Percentiles rank a stretch among this genome's conserved stretches.
Evolutionary conservation across 2,113 vertebrate species (phyloP).

Genomic region (Menura novaehollandiae): DNA sequence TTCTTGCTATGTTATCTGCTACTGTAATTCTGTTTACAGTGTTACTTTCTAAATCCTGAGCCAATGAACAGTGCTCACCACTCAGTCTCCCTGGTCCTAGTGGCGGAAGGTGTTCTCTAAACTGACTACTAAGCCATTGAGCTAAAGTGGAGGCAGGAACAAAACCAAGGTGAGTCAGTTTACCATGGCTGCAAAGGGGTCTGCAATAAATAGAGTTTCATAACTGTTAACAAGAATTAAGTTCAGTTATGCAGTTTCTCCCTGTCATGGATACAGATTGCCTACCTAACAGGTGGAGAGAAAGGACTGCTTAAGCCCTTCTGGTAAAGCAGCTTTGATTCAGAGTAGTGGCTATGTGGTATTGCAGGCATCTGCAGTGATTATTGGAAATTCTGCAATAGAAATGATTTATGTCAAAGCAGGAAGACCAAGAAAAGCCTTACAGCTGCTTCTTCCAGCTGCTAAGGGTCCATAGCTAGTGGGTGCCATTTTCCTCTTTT

Average conservation of each 20-base stretch:
- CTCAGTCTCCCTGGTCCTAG: background rate
- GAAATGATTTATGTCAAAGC: background rate
- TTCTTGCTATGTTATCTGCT: background rate
- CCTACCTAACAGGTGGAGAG: background rate
- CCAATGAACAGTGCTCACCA: background rate
- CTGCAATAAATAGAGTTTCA: background rate
- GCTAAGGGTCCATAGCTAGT: background rate
- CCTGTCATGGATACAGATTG: background rate
- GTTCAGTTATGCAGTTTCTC: background rate
- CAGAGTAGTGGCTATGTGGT: background rate
- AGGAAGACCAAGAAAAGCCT: background rate
- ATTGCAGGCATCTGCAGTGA: background rate
- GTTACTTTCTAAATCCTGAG: background rate
- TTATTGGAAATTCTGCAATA: background rate
- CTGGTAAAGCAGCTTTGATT: background rate
- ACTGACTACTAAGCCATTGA: background rate
- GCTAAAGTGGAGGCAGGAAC: background rate
- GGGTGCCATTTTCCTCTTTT: background rate
- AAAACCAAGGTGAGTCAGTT: background rate
- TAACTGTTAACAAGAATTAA: background rate
- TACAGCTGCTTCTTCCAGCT: background rate
- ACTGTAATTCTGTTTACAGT: background rate
- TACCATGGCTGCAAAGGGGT: background rate
- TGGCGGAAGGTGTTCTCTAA: background rate
- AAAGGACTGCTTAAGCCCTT: background rate